A percentile compares a stretch with the other conserved stretches of the same genome.
Evolutionary conservation across 2,797 vertebrate genomes (phyloP).

Genomic region (Sus cebifrons): DNA sequence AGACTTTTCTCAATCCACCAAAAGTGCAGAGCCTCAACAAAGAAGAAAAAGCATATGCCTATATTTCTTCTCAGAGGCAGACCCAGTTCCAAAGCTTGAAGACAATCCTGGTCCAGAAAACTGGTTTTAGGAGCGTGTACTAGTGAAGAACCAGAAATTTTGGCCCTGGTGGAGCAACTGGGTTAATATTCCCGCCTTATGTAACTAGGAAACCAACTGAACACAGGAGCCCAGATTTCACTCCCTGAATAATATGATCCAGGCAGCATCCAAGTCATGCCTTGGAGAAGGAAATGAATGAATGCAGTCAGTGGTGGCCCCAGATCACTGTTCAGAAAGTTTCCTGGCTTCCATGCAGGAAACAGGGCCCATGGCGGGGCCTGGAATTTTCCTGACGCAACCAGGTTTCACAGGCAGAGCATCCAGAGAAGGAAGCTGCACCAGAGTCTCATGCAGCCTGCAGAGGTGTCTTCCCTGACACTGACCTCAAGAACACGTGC

Average conservation of each 20-base stretch:
- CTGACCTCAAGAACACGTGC: not conserved
- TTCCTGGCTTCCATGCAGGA: no score
- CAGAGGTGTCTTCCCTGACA: not conserved
- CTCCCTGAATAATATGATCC: not conserved
- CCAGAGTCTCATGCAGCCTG: not conserved
- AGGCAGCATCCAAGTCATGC: rapidly evolving
- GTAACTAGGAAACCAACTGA: not conserved
- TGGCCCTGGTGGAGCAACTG: not conserved
- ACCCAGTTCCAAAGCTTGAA: not conserved
- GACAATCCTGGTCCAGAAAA: not conserved
- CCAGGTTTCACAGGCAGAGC: not conserved
- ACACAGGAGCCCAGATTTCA: no score
- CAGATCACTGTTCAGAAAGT: no score
- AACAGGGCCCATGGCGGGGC: no score
- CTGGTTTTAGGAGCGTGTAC: not conserved
- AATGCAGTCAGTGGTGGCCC: not conserved
- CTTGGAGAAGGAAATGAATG: no score
- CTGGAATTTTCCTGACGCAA: not conserved
- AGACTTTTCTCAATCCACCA: not conserved
- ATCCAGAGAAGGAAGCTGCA: not conserved
- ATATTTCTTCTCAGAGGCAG: not conserved
- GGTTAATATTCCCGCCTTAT: not conserved
- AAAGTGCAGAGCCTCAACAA: not conserved
- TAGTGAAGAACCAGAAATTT: not conserved
- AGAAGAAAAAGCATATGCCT: not conserved